Base-by-base conservation (phyloP, 2,888 invertebrate species). In the Macrosoma leucophasiata region DNA sequence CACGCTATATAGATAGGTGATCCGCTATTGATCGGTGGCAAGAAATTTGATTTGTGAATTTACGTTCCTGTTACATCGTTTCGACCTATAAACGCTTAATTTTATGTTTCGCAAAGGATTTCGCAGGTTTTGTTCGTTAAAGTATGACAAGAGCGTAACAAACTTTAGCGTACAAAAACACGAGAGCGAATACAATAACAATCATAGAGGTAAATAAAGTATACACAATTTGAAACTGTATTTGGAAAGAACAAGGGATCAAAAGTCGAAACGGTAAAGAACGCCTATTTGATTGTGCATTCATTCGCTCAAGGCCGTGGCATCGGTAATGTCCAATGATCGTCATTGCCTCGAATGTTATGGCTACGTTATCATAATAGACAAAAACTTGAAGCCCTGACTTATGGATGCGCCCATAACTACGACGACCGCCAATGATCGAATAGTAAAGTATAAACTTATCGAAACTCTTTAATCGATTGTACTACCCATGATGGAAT, bases 111-210 rank as follows among this genome's bases (percentile, higher is more conserved):
- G 92, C 59, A 87, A 94, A 29, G 97, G 97, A 5, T 98, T 98
- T 77, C 96, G 97, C 70, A 89, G 97, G 36, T 98, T 98, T 79
- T 98, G 97, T 58, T 96, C 97, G 0, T 95, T 97, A 28, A 97
- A 97, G 68, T 97, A 97, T 63, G 95, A 96, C 63, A 93, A 92
- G 2, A 94, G 92, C 67, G 91, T 92, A 32, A 97, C 97, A 7
- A 98, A 98, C 67, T 97, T 97, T 3, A 97, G 97, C 37, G 96
- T 98, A n/a, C 98, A 98, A 75, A 97, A 97, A 72, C 96, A 96
- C 63, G 97, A 97, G 48, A 94, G 93, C 15, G 97, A 97, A 64
- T 98, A 97, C 68, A 98, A 98, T 70, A 91, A 89, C 43, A 87
- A 95, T 29, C 97, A 97, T 60, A 97, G 97, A 5, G 97, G 97